A percentile compares a stretch with the other conserved stretches of the same genome.
These are phyloP conservation scores for Neogale vison DNA, from an alignment of 2,113 vertebrate genomes.

Conservation along the genomic window DNA sequence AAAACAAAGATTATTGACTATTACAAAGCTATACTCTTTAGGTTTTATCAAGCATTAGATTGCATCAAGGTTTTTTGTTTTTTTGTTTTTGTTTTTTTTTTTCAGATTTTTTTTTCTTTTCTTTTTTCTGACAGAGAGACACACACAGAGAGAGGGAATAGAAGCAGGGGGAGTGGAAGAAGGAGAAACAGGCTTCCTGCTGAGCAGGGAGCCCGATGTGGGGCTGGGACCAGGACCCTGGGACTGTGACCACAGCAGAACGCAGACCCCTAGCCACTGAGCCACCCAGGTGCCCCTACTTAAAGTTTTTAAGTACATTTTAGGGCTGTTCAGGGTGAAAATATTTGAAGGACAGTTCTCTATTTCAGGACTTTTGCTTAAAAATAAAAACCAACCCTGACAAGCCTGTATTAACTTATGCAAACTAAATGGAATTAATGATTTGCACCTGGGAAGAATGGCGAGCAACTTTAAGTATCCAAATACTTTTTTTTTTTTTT, in stretches of 20 bases:
- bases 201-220: too few species aligned
- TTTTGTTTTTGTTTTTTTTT: too few species aligned
- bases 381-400: neutral
- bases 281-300: neutral
- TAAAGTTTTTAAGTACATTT: conserved; percentile 36
- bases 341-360: neutral
- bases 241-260: too few species aligned
- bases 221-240: too few species aligned
- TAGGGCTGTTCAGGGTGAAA: conserved; percentile 1
- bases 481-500: neutral
- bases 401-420: neutral
- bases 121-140: too few species aligned
- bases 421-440: conserved; percentile 32
- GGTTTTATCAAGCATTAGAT: neutral
- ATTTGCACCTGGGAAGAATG: neutral
- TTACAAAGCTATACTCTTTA: conserved; percentile 10
- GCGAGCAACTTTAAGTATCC: neutral
- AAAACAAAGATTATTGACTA: conserved; percentile 21
- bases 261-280: too few species aligned
- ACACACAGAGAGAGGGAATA: too few species aligned
- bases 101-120: too few species aligned
- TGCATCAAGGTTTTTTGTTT: too few species aligned
- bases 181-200: too few species aligned
- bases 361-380: neutral
- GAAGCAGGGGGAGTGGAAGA: too few species aligned